Percentiles rank a stretch among this genome's conserved stretches.
Conservation (phyloP, 2,113 vertebrate species). For the Ptyas mucosa region DNA sequence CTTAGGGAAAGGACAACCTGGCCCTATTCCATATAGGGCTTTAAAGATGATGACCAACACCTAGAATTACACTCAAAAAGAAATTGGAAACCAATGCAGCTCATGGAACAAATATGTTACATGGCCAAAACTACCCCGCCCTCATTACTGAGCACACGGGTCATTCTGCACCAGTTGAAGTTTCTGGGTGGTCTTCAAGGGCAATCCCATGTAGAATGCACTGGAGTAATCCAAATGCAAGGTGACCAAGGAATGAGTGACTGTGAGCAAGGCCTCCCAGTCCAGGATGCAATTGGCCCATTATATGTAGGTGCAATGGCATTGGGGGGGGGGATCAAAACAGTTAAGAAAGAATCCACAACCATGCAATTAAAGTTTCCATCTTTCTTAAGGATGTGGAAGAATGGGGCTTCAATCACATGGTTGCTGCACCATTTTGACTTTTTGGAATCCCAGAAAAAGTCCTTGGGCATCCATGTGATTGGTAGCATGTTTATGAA, state of each 20-base stretch:
- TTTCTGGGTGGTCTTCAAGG: no score
- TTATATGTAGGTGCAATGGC: neutral
- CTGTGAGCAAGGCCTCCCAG: neutral
- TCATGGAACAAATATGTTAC: no score
- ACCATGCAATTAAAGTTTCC: neutral
- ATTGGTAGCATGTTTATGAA: neutral
- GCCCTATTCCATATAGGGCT: neutral
- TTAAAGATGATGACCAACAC: neutral
- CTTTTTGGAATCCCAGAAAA: neutral
- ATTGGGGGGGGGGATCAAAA: neutral
- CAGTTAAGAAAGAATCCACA: neutral
- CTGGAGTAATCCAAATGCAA: no score
- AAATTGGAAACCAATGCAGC: no score
- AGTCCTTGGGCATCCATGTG: neutral
- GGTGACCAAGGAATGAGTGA: no score
- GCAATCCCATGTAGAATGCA: no score
- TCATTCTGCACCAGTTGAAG: no score
- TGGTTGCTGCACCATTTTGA: neutral
- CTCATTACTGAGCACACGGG: no score
- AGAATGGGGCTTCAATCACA: neutral
- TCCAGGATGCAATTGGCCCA: neutral
- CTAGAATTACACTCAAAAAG: no score
- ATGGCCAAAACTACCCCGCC: no score
- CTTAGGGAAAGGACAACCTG: neutral
- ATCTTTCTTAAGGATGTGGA: neutral